A percentile compares a stretch with the other conserved stretches of the same genome.
These are phyloP conservation scores for Zaprionus kolodkinae DNA, from an alignment of 1,140 invertebrate species.

Conservation along the genomic window DNA sequence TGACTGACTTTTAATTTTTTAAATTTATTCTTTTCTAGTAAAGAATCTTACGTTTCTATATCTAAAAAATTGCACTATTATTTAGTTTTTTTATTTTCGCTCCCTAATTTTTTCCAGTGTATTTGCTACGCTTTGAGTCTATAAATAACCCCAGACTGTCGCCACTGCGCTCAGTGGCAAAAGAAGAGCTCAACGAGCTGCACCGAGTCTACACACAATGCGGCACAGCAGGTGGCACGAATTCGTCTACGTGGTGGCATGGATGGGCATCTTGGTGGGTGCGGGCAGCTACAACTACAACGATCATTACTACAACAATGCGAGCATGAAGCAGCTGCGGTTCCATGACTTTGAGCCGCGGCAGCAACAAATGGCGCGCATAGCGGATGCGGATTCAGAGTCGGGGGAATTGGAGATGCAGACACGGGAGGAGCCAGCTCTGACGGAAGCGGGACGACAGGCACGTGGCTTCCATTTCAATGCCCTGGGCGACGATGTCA, in stretches of 20 bases:
- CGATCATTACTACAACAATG: constrained; percentile 48
- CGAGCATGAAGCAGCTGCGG: constrained; percentile 51
- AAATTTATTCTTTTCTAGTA: background rate
- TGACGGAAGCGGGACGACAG: constrained; percentile 42
- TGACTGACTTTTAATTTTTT: too few species aligned
- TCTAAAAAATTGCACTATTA: too few species aligned
- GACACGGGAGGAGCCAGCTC: background rate
- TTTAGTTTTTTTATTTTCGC: too few species aligned
- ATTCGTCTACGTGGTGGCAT: constrained; percentile 19
- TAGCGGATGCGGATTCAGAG: background rate
- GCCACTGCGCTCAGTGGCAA: constrained; percentile 43
- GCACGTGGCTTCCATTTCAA: constrained; percentile 72
- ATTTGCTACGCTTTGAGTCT: background rate
- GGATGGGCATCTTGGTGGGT: constrained; percentile 15
- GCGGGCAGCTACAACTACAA: constrained; percentile 23
- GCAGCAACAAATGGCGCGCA: constrained; percentile 9
- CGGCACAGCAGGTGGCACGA: constrained; percentile 41
- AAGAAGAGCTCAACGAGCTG: constrained; percentile 32
- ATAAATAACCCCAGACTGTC: background rate
- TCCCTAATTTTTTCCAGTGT: constrained; percentile 5
- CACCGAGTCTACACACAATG: constrained; percentile 44
- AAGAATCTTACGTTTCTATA: background rate
- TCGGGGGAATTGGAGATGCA: background rate
- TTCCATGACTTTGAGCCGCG: constrained; percentile 77
- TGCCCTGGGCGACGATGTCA: constrained; percentile 68